Evolutionary conservation across 2,888 invertebrate species (phyloP).

Genomic region (Phalera bucephala): DNA sequence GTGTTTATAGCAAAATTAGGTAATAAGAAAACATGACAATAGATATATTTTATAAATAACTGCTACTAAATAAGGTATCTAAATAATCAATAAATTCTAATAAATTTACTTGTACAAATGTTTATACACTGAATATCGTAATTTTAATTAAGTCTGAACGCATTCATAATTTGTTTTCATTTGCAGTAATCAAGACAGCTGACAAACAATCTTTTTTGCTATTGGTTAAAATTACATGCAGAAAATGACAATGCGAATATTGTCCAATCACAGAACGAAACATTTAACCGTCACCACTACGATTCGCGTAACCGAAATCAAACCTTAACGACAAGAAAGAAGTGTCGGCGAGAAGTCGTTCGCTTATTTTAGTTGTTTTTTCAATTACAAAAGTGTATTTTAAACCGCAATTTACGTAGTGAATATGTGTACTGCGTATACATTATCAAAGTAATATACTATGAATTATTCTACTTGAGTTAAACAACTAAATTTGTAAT

Average conservation of each 20-base stretch:
- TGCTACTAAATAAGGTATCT: no score
- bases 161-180: conserved; percentile 18
- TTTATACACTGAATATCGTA: no score
- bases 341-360: conserved; percentile 44
- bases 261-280: conserved; percentile 19
- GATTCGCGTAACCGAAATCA: conserved; percentile 26
- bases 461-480: conserved; percentile 17
- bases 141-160: conserved; percentile 1
- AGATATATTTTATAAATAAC: no score
- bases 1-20: no score
- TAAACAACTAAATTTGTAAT: conserved; percentile 39
- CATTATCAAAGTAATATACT: conserved; percentile 24
- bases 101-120: no score
- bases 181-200: conserved; percentile 22
- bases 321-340: conserved; percentile 35
- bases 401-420: conserved; percentile 18
- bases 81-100: no score
- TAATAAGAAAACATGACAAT: no score
- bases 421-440: conserved; percentile 29
- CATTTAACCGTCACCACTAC: conserved; percentile 23
- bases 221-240: conserved; percentile 3
- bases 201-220: not conserved
- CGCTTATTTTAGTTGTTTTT: conserved; percentile 45
- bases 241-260: rapidly evolving
- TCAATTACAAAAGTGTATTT: conserved; percentile 36